Percentiles rank a stretch among this genome's conserved stretches.
phyloP scores from a whole-genome alignment of 1,140 invertebrate species.

The Drosophila lacertosa region DNA sequence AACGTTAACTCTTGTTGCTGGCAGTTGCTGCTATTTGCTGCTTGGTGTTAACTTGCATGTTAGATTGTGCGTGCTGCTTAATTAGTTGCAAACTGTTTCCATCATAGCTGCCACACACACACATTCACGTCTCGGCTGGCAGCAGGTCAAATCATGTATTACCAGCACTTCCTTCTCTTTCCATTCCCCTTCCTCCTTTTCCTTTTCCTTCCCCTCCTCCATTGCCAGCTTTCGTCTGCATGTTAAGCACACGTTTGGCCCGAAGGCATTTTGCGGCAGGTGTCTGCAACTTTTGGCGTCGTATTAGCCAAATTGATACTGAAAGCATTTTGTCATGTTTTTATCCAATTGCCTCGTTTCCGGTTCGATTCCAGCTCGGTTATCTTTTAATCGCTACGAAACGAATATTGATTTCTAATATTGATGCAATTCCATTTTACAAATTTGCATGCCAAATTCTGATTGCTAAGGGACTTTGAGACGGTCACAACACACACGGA shows the following conservation, averaged over 20 bases:
- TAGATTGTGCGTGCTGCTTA: conserved; percentile 82
- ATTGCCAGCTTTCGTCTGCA: conserved; percentile 29
- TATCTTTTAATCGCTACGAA: conserved; percentile 72
- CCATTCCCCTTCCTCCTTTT: no score
- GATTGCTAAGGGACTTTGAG: conserved; percentile 78
- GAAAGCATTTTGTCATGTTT: conserved; percentile 70
- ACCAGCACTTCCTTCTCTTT: conserved; percentile 1
- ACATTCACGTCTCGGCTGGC: background rate
- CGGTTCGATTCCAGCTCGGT: conserved; percentile 30
- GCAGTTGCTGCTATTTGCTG: conserved; percentile 24
- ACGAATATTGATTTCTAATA: conserved; percentile 80
- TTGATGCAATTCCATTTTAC: conserved; percentile 81
- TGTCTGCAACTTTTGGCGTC: conserved; percentile 52
- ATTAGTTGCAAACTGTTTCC: conserved; percentile 82
- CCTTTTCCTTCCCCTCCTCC: no score
- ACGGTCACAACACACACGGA: conserved; percentile 6
- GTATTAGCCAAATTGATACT: conserved; percentile 62
- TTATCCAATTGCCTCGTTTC: conserved; percentile 12
- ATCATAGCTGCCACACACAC: conserved; percentile 47
- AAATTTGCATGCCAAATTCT: conserved; percentile 80
- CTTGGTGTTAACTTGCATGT: conserved; percentile 77
- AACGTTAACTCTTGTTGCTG: background rate
- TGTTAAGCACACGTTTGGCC: conserved; percentile 57
- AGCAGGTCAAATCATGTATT: conserved; percentile 12
- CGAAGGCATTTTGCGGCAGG: conserved; percentile 25